Conservation (phyloP, 2,113 vertebrate genomes). For the Sminthopsis crassicaudata region DNA sequence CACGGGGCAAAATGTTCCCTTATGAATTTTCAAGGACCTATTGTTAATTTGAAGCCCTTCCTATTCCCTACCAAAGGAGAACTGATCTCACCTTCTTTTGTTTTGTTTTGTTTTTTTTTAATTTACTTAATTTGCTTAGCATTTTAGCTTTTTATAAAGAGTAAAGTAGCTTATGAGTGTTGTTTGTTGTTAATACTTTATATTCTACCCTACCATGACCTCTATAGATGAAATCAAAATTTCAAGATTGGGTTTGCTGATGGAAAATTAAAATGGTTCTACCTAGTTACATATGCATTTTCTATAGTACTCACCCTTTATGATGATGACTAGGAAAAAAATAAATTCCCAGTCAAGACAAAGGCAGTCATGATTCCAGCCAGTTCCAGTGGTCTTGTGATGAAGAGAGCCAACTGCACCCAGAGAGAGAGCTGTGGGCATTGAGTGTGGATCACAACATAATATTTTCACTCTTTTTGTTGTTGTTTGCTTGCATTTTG, state of each 20-base stretch:
- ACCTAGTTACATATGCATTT: not conserved
- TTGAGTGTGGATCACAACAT: too few species aligned
- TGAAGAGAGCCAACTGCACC: too few species aligned
- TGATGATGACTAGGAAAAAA: not conserved
- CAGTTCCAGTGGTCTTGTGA: too few species aligned
- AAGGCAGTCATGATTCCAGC: too few species aligned
- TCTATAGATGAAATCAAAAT: slow-evolving; percentile 2
- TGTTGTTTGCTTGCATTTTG: too few species aligned
- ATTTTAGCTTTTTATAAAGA: not conserved
- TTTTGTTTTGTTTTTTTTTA: too few species aligned
- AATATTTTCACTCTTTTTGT: too few species aligned
- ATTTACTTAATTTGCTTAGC: not conserved
- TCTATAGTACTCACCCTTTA: not conserved
- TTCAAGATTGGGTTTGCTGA: not conserved
- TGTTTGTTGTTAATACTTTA: slow-evolving; percentile 45
- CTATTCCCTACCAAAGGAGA: not conserved
- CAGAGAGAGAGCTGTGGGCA: too few species aligned
- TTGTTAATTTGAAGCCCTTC: not conserved
- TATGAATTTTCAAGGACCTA: not conserved
- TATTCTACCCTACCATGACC: slow-evolving; percentile 16
- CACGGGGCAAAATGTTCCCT: not conserved
- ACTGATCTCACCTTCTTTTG: not conserved
- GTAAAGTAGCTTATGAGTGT: slow-evolving; percentile 23
- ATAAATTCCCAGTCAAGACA: not conserved
- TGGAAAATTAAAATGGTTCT: slow-evolving; percentile 50